Percentiles rank a stretch among this genome's conserved stretches.
Evolutionary conservation across 2,888 invertebrate species (phyloP).

Genomic region (Napeogenes sylphis): DNA sequence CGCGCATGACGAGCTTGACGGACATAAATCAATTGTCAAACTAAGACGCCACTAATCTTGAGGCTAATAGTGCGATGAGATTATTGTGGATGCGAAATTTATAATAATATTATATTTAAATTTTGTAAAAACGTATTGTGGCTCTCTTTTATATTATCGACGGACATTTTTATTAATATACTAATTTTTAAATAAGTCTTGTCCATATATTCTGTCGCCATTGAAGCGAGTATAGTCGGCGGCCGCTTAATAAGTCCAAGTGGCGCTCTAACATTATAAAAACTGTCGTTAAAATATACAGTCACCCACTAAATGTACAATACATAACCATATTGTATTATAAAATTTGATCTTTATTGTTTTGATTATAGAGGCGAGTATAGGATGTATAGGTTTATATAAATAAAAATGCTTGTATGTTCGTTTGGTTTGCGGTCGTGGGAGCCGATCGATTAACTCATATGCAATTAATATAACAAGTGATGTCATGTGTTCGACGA

Average conservation of each 20-base stretch:
- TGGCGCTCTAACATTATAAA: slow-evolving; percentile 63
- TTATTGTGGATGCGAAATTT: slow-evolving; percentile 46
- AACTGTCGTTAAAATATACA: slow-evolving; percentile 50
- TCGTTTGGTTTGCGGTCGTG: slow-evolving; percentile 43
- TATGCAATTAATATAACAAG: slow-evolving; percentile 50
- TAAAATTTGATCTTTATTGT: slow-evolving; percentile 12
- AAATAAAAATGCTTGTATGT: slow-evolving; percentile 21
- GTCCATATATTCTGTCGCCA: slow-evolving; percentile 45
- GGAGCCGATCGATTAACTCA: slow-evolving; percentile 61
- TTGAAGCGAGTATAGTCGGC: slow-evolving; percentile 34
- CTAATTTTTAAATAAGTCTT: slow-evolving; percentile 19
- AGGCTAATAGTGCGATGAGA: slow-evolving; percentile 55
- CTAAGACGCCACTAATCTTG: slow-evolving; percentile 64
- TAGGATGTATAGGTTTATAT: slow-evolving; percentile 3
- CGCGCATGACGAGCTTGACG: slow-evolving; percentile 74
- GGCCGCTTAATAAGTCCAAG: slow-evolving; percentile 67
- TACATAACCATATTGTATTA: slow-evolving; percentile 1
- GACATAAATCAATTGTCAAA: slow-evolving; percentile 78
- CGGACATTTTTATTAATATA: too few species aligned
- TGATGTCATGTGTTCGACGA: slow-evolving; percentile 54
- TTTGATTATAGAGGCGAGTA: neutral
- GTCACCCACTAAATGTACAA: slow-evolving; percentile 23
- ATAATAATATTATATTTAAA: neutral
- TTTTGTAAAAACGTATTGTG: neutral
- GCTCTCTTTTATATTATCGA: too few species aligned